phyloP scores from a whole-genome alignment of 2,113 vertebrate genomes.

The Phycodurus eques region DNA sequence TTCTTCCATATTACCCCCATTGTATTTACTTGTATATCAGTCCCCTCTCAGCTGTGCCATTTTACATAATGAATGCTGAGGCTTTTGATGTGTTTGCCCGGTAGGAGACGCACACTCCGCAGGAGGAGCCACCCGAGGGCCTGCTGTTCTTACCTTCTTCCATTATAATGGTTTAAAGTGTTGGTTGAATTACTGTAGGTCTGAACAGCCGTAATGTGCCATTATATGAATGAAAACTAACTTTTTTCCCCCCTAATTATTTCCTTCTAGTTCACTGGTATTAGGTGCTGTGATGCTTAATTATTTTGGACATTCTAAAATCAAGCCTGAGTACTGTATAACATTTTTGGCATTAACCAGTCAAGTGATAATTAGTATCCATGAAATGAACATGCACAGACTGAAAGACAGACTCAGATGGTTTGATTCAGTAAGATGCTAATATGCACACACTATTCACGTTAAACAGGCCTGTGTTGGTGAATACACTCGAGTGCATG shows the following conservation, averaged over 20 bases:
- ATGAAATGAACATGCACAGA: neutral
- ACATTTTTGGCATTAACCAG: conserved; percentile 9
- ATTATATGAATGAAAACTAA: conserved; percentile 5
- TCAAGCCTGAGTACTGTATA: neutral
- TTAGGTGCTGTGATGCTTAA: neutral
- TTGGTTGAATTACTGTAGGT: conserved; percentile 4
- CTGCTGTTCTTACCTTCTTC: conserved; percentile 45
- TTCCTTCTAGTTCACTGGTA: neutral
- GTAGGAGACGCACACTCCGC: conserved; percentile 26
- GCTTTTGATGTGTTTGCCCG: conserved; percentile 53
- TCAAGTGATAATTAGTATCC: neutral
- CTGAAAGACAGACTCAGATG: neutral
- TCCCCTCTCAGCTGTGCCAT: conserved; percentile 49
- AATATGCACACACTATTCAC: neutral
- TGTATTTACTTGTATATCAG: conserved; percentile 57
- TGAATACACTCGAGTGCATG: neutral
- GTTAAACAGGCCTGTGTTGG: neutral
- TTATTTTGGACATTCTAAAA: conserved; percentile 10
- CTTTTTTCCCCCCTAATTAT: conserved; percentile 16
- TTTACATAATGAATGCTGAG: conserved; percentile 60
- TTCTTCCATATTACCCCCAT: conserved; percentile 47
- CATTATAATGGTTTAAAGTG: conserved; percentile 21
- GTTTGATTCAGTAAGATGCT: neutral
- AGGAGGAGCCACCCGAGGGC: conserved; percentile 25
- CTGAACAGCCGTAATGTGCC: conserved; percentile 14